Conservation (phyloP, 2,888 invertebrate genomes). For the Campopleginae sp. region DNA sequence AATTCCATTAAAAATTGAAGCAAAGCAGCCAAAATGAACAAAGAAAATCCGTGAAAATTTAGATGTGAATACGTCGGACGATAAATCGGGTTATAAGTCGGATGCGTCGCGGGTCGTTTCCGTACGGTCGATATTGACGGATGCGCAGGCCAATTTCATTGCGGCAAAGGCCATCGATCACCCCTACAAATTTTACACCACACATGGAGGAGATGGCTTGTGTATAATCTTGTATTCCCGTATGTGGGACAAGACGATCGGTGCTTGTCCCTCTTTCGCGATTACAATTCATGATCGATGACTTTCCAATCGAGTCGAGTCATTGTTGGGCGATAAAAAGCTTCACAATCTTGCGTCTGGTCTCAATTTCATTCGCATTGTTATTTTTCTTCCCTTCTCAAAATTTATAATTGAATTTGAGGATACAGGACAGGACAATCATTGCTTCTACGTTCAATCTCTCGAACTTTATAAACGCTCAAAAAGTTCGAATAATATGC, state of each 20-base stretch:
- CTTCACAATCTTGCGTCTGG: constrained; percentile 20
- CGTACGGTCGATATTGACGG: constrained; percentile 61
- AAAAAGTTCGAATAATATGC: constrained; percentile 43
- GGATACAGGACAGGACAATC: constrained; percentile 7
- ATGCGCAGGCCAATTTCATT: constrained; percentile 68
- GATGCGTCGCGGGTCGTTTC: constrained; percentile 34
- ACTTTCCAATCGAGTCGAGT: constrained; percentile 77
- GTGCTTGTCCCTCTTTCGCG: constrained; percentile 1
- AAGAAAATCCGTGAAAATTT: constrained; percentile 3
- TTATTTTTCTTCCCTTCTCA: constrained; percentile 30
- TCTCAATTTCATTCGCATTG: constrained; percentile 63
- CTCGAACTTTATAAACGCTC: constrained; percentile 42
- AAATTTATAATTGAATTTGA: constrained; percentile 42
- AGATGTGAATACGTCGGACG: neutral
- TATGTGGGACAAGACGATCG: constrained; percentile 63
- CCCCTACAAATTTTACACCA: constrained; percentile 77
- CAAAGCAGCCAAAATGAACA: neutral
- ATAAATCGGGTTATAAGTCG: constrained; percentile 47
- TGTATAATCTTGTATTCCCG: neutral
- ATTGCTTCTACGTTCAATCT: constrained; percentile 1
- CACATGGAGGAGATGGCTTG: constrained; percentile 17
- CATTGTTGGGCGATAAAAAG: constrained; percentile 69
- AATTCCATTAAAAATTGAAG: neutral
- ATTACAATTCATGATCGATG: constrained; percentile 76
- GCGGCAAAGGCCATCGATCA: constrained; percentile 75